phyloP scores from a whole-genome alignment of 1,140 invertebrate species.

The Drosophila athabasca region DNA sequence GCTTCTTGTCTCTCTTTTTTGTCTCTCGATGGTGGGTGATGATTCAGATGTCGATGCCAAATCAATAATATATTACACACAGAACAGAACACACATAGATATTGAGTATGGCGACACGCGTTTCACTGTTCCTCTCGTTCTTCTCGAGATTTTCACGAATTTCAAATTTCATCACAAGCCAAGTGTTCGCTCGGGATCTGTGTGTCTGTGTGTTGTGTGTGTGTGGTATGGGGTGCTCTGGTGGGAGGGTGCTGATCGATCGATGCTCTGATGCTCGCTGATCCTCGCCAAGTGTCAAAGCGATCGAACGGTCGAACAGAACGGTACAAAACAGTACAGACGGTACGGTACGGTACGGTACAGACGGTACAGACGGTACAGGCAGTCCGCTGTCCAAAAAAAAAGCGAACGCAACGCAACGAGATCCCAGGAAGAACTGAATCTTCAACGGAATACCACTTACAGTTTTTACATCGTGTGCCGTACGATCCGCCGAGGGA shows the following conservation, averaged over 20 bases:
- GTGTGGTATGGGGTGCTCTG: background rate
- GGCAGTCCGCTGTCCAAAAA: conserved; percentile 34
- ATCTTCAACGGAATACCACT: conserved; percentile 66
- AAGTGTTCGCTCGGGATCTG: conserved; percentile 2
- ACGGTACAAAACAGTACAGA: background rate
- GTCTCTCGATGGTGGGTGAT: conserved; percentile 17
- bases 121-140: conserved; percentile 11
- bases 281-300: conserved; percentile 57
- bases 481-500: conserved; percentile 29
- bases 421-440: conserved; percentile 83
- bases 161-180: conserved; percentile 56
- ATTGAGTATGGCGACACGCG: background rate
- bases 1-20: conserved; percentile 5
- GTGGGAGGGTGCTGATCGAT: conserved; percentile 15
- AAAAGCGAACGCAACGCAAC: conserved; percentile 64
- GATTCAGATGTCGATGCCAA: conserved; percentile 58
- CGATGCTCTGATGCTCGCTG: background rate
- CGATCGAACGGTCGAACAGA: conserved; percentile 20
- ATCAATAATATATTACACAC: conserved; percentile 66
- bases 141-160: conserved; percentile 23
- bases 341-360: background rate
- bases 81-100: conserved; percentile 5
- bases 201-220: conserved; percentile 6
- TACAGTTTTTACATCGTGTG: conserved; percentile 80
- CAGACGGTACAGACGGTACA: background rate